Evolutionary conservation across 2,888 invertebrate species (phyloP).

Genomic region (Tigriopus californicus): DNA sequence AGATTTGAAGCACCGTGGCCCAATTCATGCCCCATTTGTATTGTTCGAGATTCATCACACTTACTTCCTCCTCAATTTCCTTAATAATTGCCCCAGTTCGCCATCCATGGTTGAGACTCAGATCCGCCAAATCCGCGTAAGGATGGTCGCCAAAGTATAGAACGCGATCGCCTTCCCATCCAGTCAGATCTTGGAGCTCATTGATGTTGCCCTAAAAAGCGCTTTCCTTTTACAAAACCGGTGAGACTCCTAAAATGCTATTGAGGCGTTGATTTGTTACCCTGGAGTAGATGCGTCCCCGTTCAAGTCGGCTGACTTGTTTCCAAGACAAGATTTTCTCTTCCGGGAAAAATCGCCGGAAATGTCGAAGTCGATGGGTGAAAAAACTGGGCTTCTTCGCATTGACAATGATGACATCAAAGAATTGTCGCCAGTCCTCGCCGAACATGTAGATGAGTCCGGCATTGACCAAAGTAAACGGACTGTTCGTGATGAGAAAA

Average conservation of each 20-base stretch:
- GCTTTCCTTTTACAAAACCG: background rate
- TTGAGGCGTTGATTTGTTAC: slow-evolving; percentile 31
- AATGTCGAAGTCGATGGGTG: slow-evolving; percentile 71
- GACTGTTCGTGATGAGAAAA: slow-evolving; percentile 91
- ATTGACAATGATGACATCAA: slow-evolving; percentile 83
- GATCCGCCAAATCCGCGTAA: slow-evolving; percentile 88
- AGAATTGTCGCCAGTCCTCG: slow-evolving; percentile 65
- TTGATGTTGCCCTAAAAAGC: slow-evolving; percentile 70
- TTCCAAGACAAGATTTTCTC: slow-evolving; percentile 76
- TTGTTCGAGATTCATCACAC: background rate
- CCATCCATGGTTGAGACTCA: slow-evolving; percentile 89
- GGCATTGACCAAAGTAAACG: slow-evolving; percentile 65
- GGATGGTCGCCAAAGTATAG: slow-evolving; percentile 97
- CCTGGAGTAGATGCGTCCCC: slow-evolving; percentile 80
- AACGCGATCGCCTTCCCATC: slow-evolving; percentile 78
- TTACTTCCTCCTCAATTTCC: slow-evolving; percentile 7
- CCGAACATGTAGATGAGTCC: slow-evolving; percentile 66
- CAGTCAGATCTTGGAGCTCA: slow-evolving; percentile 73
- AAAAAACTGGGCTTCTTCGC: slow-evolving; percentile 94
- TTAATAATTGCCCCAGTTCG: slow-evolving; percentile 43
- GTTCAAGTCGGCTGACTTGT: slow-evolving; percentile 61
- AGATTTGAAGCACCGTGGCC: slow-evolving; percentile 66
- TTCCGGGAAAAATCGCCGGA: slow-evolving; percentile 63
- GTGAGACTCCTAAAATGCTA: background rate
- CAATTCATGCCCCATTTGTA: slow-evolving; percentile 1